phyloP scores from a whole-genome alignment of 2,888 invertebrate genomes.

The Oscheius sp. region DNA sequence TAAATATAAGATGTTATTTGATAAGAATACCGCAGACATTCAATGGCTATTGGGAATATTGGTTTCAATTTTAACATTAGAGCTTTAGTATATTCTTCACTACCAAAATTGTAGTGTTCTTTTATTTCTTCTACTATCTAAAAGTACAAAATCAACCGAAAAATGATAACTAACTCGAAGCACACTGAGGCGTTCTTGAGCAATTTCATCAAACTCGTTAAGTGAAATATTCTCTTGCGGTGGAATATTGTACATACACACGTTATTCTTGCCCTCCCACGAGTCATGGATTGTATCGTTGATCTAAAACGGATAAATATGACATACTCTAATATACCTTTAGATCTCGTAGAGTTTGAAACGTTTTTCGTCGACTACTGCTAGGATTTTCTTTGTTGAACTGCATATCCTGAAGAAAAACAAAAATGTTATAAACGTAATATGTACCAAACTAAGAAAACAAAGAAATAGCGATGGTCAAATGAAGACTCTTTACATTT shows the following conservation, averaged over 20 bases:
- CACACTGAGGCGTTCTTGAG: slow-evolving; percentile 59
- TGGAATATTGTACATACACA: slow-evolving; percentile 55
- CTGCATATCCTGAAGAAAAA: slow-evolving; percentile 17
- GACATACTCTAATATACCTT: no score
- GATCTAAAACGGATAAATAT: background rate
- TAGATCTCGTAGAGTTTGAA: slow-evolving; percentile 6
- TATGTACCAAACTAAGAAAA: no score
- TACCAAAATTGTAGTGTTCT: slow-evolving; percentile 37
- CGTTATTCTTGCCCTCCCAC: slow-evolving; percentile 27
- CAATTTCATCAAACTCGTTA: slow-evolving; percentile 67
- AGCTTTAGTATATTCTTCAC: slow-evolving; percentile 40
- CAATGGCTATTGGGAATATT: slow-evolving; percentile 25
- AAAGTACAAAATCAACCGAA: slow-evolving; percentile 3
- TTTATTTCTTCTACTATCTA: slow-evolving; percentile 53
- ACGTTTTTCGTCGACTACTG: slow-evolving; percentile 2
- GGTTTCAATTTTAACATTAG: slow-evolving; percentile 18
- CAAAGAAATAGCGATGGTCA: no score
- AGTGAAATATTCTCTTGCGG: slow-evolving; percentile 63
- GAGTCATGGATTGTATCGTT: background rate
- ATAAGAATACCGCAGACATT: background rate
- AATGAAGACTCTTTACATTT: no score
- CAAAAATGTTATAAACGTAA: background rate
- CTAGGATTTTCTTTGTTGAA: background rate
- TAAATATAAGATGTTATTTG: background rate
- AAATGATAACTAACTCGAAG: slow-evolving; percentile 41